These are phyloP conservation scores for Ctena decussata DNA, from an alignment of 2,888 invertebrate species.

Conservation along the genomic window DNA sequence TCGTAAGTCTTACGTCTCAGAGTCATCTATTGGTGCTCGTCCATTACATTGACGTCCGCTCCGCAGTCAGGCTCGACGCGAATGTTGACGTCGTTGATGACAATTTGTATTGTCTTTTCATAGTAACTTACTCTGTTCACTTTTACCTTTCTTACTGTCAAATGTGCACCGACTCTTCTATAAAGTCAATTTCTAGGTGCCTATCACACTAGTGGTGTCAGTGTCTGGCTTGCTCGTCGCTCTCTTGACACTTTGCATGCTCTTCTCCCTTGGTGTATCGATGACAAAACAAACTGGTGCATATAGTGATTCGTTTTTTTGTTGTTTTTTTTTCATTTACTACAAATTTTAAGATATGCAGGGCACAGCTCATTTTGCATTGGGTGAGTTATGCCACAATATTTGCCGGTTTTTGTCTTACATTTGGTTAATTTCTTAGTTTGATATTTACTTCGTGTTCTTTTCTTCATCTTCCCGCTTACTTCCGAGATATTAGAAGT, in stretches of 20 bases:
- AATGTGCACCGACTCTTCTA: not conserved
- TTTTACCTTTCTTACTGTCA: not conserved
- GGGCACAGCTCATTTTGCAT: not conserved
- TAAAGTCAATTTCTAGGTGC: not conserved
- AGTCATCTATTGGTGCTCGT: constrained; percentile 18
- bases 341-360: not conserved
- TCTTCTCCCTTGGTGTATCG: not conserved
- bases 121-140: not conserved
- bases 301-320: constrained; percentile 10
- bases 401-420: not conserved
- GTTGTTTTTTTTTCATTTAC: too few relatives aligned
- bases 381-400: not conserved
- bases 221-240: not conserved
- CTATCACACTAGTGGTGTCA: not conserved
- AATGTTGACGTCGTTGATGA: constrained; percentile 14
- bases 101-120: not conserved
- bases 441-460: too few relatives aligned
- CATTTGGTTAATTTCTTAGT: not conserved
- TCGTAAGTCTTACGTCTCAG: not conserved
- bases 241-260: not conserved
- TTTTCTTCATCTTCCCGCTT: too few relatives aligned
- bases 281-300: constrained; percentile 3
- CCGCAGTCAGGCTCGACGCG: constrained; percentile 25
- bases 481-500: too few relatives aligned
- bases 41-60: constrained; percentile 28